Conservation (phyloP, 1,140 invertebrate species). For the Heliconius himera region DNA sequence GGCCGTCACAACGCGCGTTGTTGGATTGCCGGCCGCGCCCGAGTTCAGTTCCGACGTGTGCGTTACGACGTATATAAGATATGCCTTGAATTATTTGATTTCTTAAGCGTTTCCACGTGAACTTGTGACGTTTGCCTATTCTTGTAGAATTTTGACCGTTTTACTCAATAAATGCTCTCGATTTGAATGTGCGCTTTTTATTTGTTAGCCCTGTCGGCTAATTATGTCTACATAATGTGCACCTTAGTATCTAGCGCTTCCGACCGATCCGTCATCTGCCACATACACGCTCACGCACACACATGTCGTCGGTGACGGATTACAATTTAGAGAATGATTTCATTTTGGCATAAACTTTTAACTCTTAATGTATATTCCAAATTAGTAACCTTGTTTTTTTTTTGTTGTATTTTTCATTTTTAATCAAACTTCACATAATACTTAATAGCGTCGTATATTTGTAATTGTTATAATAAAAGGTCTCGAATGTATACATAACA, state of each 20-base stretch:
- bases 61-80: conserved; percentile 25
- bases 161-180: conserved; percentile 80
- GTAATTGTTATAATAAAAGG: conserved; percentile 65
- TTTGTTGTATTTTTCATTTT: conserved; percentile 17
- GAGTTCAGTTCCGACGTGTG: conserved; percentile 20
- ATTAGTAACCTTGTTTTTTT: conserved; percentile 32
- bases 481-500: conserved; percentile 71
- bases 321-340: conserved; percentile 36
- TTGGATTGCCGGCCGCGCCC: conserved; percentile 72
- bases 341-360: conserved; percentile 30
- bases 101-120: conserved; percentile 73
- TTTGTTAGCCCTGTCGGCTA: conserved; percentile 51
- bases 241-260: conserved; percentile 36
- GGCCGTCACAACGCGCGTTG: conserved; percentile 75
- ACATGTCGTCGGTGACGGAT: conserved; percentile 24
- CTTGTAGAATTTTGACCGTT: conserved; percentile 80
- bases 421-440: conserved; percentile 53
- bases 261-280: conserved; percentile 15
- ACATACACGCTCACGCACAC: conserved; percentile 10
- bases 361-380: conserved; percentile 36
- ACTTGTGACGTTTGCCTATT: conserved; percentile 80
- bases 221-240: conserved; percentile 36
- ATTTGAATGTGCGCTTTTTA: conserved; percentile 67
- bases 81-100: conserved; percentile 71
- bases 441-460: conserved; percentile 76